Conservation (phyloP, 2,888 invertebrate species). For the Brachyopa scutellaris region DNA sequence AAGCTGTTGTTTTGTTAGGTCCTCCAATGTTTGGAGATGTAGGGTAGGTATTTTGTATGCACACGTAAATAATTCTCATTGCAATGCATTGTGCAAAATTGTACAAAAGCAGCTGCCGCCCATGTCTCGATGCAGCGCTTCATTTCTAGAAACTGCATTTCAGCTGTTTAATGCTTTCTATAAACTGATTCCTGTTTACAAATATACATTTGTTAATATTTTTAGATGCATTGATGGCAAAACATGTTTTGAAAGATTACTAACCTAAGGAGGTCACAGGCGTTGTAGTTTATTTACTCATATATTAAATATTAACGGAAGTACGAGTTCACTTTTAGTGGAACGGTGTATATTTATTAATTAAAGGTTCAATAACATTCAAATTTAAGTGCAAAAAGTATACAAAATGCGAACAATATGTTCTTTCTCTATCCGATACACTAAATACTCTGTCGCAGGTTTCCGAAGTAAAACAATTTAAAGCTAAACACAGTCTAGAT, state of each 20-base stretch:
- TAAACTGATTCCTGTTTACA: not conserved
- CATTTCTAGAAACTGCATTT: conserved; percentile 43
- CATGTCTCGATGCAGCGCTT: conserved; percentile 31
- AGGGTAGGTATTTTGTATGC: conserved; percentile 27
- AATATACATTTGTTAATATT: not conserved
- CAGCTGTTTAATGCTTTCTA: conserved; percentile 5
- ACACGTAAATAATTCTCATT: conserved; percentile 25
- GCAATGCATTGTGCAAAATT: conserved; percentile 56
- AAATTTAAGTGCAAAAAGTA: too few species aligned
- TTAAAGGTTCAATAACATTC: too few species aligned
- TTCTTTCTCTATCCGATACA: too few species aligned
- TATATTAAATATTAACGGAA: too few species aligned
- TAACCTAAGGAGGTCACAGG: conserved; percentile 39
- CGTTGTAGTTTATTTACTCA: conserved; percentile 11
- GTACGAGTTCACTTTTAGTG: too few species aligned
- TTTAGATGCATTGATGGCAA: conserved; percentile 3
- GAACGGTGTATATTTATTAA: too few species aligned
- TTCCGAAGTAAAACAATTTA: too few species aligned
- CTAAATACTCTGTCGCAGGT: too few species aligned
- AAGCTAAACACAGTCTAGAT: too few species aligned
- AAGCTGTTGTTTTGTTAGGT: conserved; percentile 5
- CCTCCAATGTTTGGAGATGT: not conserved
- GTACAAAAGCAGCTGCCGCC: conserved; percentile 51
- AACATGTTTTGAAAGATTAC: conserved; percentile 20
- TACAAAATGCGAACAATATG: too few species aligned